Percentiles rank a stretch among this genome's conserved stretches.
phyloP scores from a whole-genome alignment of 2,888 invertebrate species.

The Xestia ashworthii region DNA sequence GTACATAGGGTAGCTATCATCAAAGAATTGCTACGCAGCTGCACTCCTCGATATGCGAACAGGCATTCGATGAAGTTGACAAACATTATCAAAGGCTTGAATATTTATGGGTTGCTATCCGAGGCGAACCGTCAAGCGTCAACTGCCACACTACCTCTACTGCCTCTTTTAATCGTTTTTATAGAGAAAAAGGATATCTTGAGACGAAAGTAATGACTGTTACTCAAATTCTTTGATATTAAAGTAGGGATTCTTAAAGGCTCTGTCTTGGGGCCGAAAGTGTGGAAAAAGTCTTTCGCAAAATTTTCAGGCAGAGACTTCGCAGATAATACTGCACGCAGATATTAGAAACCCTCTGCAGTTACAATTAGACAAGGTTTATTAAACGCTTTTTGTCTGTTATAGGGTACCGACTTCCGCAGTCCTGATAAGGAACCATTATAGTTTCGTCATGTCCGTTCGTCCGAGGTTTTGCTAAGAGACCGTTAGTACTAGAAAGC shows the following conservation, averaged over 20 bases:
- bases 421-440: no score
- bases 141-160: neutral
- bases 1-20: neutral
- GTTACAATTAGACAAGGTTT: neutral
- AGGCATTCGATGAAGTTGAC: slow-evolving; percentile 7
- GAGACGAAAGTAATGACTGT: neutral
- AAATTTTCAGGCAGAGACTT: neutral
- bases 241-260: neutral
- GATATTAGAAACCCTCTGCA: slow-evolving; percentile 1
- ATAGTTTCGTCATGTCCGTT: no score
- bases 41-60: neutral
- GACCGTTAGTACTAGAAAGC: no score
- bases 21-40: slow-evolving; percentile 5
- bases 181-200: neutral
- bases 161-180: neutral
- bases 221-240: neutral
- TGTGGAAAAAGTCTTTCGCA: neutral
- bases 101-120: neutral
- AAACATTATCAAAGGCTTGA: neutral
- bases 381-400: neutral
- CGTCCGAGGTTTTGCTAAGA: no score
- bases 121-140: neutral
- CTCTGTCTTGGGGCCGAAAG: neutral
- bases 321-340: neutral
- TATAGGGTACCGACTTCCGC: no score